Conservation (phyloP, 2,888 invertebrate genomes). For the Cabera pusaria region DNA sequence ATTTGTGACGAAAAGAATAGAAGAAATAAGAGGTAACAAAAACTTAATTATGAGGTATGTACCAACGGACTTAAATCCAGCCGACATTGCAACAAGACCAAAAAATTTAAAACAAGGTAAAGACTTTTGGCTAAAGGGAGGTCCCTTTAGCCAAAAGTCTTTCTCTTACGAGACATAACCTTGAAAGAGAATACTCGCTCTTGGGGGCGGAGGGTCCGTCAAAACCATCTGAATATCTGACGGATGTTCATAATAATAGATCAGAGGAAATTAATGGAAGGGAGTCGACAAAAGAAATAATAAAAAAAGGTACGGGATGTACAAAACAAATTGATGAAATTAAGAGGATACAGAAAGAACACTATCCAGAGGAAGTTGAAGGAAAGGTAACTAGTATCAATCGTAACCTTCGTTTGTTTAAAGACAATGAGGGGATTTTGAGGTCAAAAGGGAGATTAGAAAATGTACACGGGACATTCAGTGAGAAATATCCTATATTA, state of each 20-base stretch:
- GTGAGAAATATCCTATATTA: background rate
- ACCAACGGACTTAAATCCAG: constrained; percentile 12
- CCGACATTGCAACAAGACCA: constrained; percentile 16
- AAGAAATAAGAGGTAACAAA: constrained; percentile 21
- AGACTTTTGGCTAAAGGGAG: background rate
- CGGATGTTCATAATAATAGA: background rate
- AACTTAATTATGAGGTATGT: constrained; percentile 22
- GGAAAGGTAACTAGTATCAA: background rate
- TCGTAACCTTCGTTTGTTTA: background rate
- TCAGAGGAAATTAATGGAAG: background rate
- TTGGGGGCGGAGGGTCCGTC: too few species aligned
- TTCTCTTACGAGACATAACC: constrained; percentile 11
- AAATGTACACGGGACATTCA: background rate
- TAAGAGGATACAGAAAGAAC: background rate
- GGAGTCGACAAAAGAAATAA: background rate
- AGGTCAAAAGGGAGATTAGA: background rate
- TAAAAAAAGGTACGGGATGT: background rate
- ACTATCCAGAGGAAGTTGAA: background rate
- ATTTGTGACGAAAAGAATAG: constrained; percentile 20
- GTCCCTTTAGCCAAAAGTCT: too few species aligned
- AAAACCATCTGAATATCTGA: too few species aligned
- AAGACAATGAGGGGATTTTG: background rate
- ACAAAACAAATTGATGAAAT: background rate
- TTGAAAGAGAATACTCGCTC: too few species aligned
- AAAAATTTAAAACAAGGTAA: background rate